Evolutionary conservation across 2,797 vertebrate genomes (phyloP), one percentile per base, ranked within the genome.

Genomic region (Prionace glauca): DNA sequence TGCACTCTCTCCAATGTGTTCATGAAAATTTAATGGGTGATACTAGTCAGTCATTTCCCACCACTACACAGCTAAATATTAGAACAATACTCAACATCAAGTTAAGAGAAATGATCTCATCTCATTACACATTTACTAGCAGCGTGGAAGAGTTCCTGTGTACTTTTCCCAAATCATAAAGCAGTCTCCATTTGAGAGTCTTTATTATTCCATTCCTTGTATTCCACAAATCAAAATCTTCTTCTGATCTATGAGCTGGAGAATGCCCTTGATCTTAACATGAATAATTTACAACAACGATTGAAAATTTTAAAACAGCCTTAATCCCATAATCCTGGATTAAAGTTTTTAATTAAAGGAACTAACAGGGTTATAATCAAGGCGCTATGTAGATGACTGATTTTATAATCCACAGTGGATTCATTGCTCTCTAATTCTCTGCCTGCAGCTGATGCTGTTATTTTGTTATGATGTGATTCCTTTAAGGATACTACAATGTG

Each of bases 281-380:
- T 74, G 93, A 95, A 95, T 95, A 95, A 95, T 95, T 95, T 7
- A 77, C 36, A 56, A 20, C 71, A 77, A 95, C 26, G 45, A 95
- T 7, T 56, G 50, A 0, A 56, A 77, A 74, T 32, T 56, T 56
- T 56, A 32, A 32, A 72, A 56, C 11, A 56, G 32, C 20, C 41
- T 41, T 69, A 26, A 45, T 45, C 16, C 45, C 9, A 3, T 95
- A 95, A 95, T 74, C 71, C 45, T 95, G 71, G 93, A 95, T 95
- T 74, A 77, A 32, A 60, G 26, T 95, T 60, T 74, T 74, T 95
- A 95, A 95, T 74, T 50, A 95, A 95, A 74, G 8, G 29, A 56
- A 74, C 45, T 72, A 94, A 93, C 67, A 41, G 22, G 36, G 65
- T 71, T 71, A 67, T 71, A 93, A 94, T 94, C 69, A 94, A 72